Evolutionary conservation across 1,140 invertebrate species (phyloP).

Genomic region (Diprion similis): DNA sequence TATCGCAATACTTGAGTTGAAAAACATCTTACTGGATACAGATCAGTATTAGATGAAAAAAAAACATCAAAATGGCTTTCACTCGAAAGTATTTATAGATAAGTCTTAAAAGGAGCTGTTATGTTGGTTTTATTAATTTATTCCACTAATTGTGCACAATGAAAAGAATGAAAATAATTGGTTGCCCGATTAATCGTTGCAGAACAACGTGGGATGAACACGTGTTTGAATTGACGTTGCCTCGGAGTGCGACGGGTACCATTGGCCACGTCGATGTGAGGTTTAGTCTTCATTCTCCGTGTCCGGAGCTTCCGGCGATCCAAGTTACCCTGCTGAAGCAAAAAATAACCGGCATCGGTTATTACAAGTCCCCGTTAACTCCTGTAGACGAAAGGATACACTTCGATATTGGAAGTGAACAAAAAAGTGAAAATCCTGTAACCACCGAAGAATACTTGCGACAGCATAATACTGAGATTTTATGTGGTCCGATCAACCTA

Average conservation of each 20-base stretch:
- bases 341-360: constrained; percentile 76
- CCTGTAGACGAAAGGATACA: constrained; percentile 69
- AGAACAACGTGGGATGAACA: constrained; percentile 90
- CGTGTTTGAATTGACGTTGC: constrained; percentile 86
- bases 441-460: constrained; percentile 81
- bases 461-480: constrained; percentile 86
- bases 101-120: too few relatives aligned
- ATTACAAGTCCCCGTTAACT: constrained; percentile 52
- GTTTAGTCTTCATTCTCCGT: constrained; percentile 80
- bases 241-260: constrained; percentile 69
- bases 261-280: constrained; percentile 88
- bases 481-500: constrained; percentile 86
- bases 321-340: constrained; percentile 87
- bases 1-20: too few relatives aligned
- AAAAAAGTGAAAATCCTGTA: constrained; percentile 76
- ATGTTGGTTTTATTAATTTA: too few relatives aligned
- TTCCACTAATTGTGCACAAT: too few relatives aligned
- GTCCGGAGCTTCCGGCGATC: constrained; percentile 64
- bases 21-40: too few relatives aligned
- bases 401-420: constrained; percentile 63
- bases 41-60: too few relatives aligned
- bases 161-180: too few relatives aligned
- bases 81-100: too few relatives aligned
- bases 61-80: too few relatives aligned
- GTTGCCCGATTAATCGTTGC: constrained; percentile 28